These are phyloP conservation scores for Gnathonemus echidnorhynchus DNA, from an alignment of 2,113 vertebrate genomes.

Conservation along the genomic window DNA sequence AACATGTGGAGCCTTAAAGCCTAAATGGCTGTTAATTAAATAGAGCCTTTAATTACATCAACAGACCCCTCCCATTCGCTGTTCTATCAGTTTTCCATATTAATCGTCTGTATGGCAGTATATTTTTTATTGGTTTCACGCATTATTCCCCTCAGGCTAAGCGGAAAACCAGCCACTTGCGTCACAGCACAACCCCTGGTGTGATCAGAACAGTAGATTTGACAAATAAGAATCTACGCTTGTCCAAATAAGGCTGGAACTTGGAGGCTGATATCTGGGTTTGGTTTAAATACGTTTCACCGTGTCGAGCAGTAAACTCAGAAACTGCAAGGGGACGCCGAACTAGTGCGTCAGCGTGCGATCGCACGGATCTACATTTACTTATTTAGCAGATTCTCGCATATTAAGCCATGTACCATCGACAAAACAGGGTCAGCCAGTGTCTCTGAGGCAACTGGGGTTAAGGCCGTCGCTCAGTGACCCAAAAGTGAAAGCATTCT, in stretches of 20 bases:
- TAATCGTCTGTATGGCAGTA: background rate
- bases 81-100: background rate
- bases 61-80: background rate
- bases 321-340: background rate
- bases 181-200: background rate
- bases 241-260: background rate
- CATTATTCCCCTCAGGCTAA: background rate
- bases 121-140: background rate
- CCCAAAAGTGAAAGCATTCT: background rate
- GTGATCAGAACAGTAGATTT: background rate
- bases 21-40: background rate
- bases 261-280: background rate
- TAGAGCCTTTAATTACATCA: background rate
- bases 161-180: background rate
- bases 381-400: background rate
- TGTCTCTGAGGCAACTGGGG: background rate
- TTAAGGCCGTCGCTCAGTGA: background rate
- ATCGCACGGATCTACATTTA: background rate
- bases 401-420: background rate
- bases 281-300: background rate
- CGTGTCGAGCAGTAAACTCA: background rate
- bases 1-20: background rate
- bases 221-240: background rate
- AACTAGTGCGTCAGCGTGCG: background rate
- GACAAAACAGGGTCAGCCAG: background rate